Evolutionary conservation across 2,797 vertebrate genomes (phyloP).

Genomic region (Diglossa cyanea): DNA sequence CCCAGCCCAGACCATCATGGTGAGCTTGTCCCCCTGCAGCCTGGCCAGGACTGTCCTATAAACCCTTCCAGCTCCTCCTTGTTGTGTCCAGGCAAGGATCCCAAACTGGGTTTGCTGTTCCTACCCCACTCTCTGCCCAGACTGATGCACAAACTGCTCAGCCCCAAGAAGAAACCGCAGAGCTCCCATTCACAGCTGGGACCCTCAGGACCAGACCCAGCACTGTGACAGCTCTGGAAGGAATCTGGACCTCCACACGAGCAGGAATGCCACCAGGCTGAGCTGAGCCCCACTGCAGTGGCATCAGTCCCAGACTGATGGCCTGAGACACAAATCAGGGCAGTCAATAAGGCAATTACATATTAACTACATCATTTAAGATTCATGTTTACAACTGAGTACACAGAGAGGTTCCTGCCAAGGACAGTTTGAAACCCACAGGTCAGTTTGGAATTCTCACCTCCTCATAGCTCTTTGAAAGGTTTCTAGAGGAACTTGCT

Average conservation of each 20-base stretch:
- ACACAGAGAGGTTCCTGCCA: not conserved
- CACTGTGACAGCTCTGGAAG: not conserved
- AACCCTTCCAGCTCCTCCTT: not conserved
- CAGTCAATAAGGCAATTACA: not conserved
- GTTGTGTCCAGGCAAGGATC: not conserved
- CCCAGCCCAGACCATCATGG: rapidly evolving
- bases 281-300: not conserved
- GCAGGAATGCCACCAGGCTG: not conserved
- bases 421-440: not conserved
- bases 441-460: slow-evolving; percentile 65
- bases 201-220: not conserved
- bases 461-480: slow-evolving; percentile 84
- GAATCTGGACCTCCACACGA: rapidly evolving
- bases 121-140: not conserved
- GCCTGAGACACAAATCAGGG: not conserved
- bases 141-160: not conserved
- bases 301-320: not conserved
- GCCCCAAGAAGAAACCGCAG: not conserved
- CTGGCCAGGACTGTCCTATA: not conserved
- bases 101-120: not conserved
- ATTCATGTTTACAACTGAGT: not conserved
- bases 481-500: slow-evolving; percentile 73
- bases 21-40: not conserved
- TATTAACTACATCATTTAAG: not conserved
- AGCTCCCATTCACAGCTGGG: rapidly evolving